phyloP scores from a whole-genome alignment of 1,140 invertebrate species.

The Calliphora vicina region DNA sequence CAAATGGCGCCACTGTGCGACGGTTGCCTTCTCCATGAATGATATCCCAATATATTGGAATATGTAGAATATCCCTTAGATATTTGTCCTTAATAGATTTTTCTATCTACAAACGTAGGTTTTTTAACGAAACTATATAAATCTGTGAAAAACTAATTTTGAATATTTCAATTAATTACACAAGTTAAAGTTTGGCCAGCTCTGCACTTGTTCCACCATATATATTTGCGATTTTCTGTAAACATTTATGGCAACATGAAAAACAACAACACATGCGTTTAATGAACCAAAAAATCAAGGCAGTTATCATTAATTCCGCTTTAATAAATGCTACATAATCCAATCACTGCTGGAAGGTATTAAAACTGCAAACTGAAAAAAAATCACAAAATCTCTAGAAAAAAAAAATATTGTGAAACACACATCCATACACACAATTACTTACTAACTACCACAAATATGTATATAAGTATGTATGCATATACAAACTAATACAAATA shows the following conservation, averaged over 20 bases:
- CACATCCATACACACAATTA: neutral
- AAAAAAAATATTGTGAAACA: neutral
- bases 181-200: neutral
- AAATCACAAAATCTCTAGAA: neutral
- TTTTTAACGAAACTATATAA: no score
- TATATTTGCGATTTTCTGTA: neutral
- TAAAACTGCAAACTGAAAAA: conserved; percentile 17
- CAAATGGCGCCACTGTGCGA: no score
- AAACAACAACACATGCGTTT: conserved; percentile 31
- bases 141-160: no score
- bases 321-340: conserved; percentile 32
- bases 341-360: conserved; percentile 29
- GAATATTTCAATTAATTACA: no score
- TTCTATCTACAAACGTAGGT: no score
- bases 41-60: no score
- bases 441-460: neutral
- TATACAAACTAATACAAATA: neutral
- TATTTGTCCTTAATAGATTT: no score
- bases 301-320: conserved; percentile 28
- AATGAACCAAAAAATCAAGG: conserved; percentile 17
- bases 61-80: no score
- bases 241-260: conserved; percentile 15
- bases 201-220: neutral
- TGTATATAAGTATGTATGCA: neutral
- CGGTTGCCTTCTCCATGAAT: no score